Percentiles rank a stretch among this genome's conserved stretches.
phyloP scores from a whole-genome alignment of 1,140 invertebrate species.

The Megalonaias nervosa region DNA sequence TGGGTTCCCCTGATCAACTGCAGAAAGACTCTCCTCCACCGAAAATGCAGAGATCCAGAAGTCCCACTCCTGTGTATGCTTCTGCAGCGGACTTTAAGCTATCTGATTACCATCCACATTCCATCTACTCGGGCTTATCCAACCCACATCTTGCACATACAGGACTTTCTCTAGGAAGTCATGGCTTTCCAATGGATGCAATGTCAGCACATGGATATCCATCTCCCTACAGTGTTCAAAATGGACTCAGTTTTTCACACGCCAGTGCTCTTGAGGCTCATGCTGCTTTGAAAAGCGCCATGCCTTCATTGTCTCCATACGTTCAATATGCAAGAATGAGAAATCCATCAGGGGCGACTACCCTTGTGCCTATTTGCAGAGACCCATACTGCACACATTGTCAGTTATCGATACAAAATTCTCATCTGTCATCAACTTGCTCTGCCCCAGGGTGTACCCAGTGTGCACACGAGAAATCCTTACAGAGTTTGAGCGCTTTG shows the following conservation, averaged over 20 bases:
- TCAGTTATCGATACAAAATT: constrained; percentile 91
- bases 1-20: constrained; percentile 41
- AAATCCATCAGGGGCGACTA: constrained; percentile 89
- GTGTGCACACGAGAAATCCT: constrained; percentile 93
- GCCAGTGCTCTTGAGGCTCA: constrained; percentile 53
- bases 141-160: neutral
- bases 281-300: constrained; percentile 45
- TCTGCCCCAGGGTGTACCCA: constrained; percentile 94
- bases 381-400: constrained; percentile 96
- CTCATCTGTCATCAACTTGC: constrained; percentile 77
- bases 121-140: constrained; percentile 28
- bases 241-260: constrained; percentile 71
- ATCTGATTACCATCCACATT: constrained; percentile 15
- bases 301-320: constrained; percentile 65
- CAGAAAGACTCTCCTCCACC: constrained; percentile 47
- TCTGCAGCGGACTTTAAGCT: too few relatives aligned
- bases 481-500: constrained; percentile 71
- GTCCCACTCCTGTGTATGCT: too few relatives aligned
- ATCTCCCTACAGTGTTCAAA: constrained; percentile 11
- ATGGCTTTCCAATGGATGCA: constrained; percentile 12
- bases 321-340: constrained; percentile 91
- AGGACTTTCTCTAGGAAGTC: neutral
- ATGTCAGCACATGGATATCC: constrained; percentile 27
- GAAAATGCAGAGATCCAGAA: constrained; percentile 48
- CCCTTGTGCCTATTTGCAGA: constrained; percentile 93